phyloP scores from a whole-genome alignment of 2,797 vertebrate species.

The Peromyscus attwateri region DNA sequence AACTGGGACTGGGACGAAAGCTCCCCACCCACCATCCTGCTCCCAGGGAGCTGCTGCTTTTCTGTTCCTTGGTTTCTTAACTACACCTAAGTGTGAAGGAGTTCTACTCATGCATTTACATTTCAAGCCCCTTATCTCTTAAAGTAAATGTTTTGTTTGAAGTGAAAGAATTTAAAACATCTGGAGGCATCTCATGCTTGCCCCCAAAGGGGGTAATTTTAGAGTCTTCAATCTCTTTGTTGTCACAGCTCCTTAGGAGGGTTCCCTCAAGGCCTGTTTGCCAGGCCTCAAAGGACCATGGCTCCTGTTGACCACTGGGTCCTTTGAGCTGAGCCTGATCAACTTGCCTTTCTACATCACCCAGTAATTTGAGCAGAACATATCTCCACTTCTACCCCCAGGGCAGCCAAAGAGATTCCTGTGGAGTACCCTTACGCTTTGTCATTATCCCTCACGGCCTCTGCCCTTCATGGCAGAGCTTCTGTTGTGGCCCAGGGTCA shows the following conservation, averaged over 20 bases:
- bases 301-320: neutral
- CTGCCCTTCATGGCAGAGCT: neutral
- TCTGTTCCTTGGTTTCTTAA: constrained; percentile 63
- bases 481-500: neutral
- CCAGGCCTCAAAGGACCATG: neutral
- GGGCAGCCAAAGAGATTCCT: neutral
- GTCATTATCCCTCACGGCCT: neutral
- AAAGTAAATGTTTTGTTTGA: constrained; percentile 79
- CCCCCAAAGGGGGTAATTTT: constrained; percentile 56
- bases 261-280: constrained; percentile 51
- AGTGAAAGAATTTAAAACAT: constrained; percentile 76
- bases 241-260: neutral
- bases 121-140: constrained; percentile 76
- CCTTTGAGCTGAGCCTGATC: neutral
- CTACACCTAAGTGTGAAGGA: constrained; percentile 66
- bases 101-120: constrained; percentile 49
- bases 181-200: constrained; percentile 23
- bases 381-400: no score
- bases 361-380: no score
- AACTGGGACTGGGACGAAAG: neutral
- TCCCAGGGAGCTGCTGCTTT: neutral
- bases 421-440: neutral
- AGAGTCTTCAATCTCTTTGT: constrained; percentile 43
- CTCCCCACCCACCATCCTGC: neutral
- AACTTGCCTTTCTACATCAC: neutral